Base-by-base conservation (phyloP, 1,140 invertebrate genomes). In the Bactericera cockerelli region DNA sequence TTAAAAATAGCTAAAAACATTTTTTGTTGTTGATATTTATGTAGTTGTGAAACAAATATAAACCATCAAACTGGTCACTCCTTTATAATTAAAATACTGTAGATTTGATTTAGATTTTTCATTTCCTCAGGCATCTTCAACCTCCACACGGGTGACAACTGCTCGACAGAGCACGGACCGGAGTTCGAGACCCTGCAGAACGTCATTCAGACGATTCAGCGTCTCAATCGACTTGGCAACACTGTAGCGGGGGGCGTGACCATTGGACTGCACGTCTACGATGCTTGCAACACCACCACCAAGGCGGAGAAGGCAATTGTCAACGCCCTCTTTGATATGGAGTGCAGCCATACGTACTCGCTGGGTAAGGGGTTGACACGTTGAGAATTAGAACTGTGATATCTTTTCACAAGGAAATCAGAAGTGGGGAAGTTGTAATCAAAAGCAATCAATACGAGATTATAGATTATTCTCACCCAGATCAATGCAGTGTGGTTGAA, bases 141-240 rank as follows among this genome's bases (percentile, higher is more conserved):
- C 22, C 22, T 49, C 8, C 42, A 49, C 42, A 8, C 42, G 42
- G 42, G 42, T 19, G 42, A 49, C 42, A 49, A 49, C 42, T 49
- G 42, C 22, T 49, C 42, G 3, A n/a, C 19, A 19, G 42, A 49
- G 4, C 6, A 49, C 22, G n/a, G 42, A 49, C n/a, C 42, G 42
- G 42, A 49, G 42, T 49, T 49, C 42, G 42, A 49, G 4, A 49
- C 42, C 42, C n/a, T 49, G 8, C 42, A 49, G 42, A 49, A 49
- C 22, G 42, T 49, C n/a, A 49, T 49, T 49, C 42, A 49, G 19
- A 49, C 42, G n/a, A n/a, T 49, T 3, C n/a, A 49, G n/a, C n/a
- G 42, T 10, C 3, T 49, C n/a, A 49, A 49, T 49, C n/a, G n/a
- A 19, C 42, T 49, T 6, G 42, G 42, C n/a, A 49, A 49, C 22